A percentile compares a stretch with the other conserved stretches of the same genome.
Evolutionary conservation across 2,113 vertebrate species (phyloP).

Genomic region (Desmodus rotundus): DNA sequence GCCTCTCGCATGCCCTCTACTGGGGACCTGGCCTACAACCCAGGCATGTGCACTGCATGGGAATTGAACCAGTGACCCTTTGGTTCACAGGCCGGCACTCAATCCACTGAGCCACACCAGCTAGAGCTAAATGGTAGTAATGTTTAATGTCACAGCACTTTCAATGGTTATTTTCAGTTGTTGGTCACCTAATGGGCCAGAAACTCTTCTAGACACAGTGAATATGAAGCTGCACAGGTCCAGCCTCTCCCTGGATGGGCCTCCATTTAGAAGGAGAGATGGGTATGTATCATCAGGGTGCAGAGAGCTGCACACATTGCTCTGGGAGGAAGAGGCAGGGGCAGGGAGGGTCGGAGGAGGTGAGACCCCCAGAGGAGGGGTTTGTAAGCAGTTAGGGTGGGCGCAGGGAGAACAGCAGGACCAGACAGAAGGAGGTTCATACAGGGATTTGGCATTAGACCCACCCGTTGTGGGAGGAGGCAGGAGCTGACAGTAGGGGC

Average conservation of each 20-base stretch:
- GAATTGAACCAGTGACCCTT: too few relatives aligned
- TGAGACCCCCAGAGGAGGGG: not conserved
- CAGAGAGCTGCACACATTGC: not conserved
- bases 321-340: not conserved
- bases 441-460: not conserved
- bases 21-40: too few relatives aligned
- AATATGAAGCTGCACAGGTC: not conserved
- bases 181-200: not conserved
- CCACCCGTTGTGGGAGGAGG: not conserved
- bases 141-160: not conserved
- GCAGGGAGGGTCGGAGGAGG: too few relatives aligned
- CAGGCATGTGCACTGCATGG: too few relatives aligned
- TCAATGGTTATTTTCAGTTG: not conserved
- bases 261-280: not conserved
- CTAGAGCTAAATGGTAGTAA: not conserved
- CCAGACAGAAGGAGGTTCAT: not conserved
- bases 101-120: too few relatives aligned
- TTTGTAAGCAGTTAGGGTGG: not conserved
- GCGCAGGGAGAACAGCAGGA: not conserved
- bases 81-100: too few relatives aligned
- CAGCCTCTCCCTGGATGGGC: not conserved
- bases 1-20: too few relatives aligned
- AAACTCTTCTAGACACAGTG: not conserved
- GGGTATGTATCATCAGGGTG: not conserved
- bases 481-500: not conserved